Evolutionary conservation across 30 jellyfish, hydroid and myxozoan species (phyloP), one percentile per base, ranked within the genome.

Genomic region (Morbakka virulenta): DNA sequence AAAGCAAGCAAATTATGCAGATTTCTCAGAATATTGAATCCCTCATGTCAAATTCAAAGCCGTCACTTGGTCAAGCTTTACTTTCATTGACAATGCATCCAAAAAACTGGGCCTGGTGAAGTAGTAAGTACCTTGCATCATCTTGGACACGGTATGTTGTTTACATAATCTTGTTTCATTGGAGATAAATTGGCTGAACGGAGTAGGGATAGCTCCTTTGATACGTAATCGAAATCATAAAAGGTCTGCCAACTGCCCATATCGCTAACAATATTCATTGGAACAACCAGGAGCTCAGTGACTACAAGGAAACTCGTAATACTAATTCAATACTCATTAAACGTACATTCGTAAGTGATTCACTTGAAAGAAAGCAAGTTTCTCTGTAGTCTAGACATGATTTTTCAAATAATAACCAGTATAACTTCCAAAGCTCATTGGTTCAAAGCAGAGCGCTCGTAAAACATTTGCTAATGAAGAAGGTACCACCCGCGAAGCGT

Each of bases 101-200:
- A 62, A n/a, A 53, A 74, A 74, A 52, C 77, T 74, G 86, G 86
- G 35, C 62, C 86, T 74, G 31, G 86, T 74, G 86, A 51, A 51
- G 88, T 77, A 62, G 88, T 77, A 62, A 77, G 28, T 64, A 47
- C 80, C n/a, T n/a, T n/a, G n/a, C n/a, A n/a, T n/a, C n/a, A n/a
- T n/a, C n/a, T n/a, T n/a, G n/a, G n/a, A n/a, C 57, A 77, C 47
- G 82, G 82, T 33, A 77, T 77, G 49, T 53, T 79, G 81, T 76
- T 22, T 61, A 62, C 87, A 62, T 80, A 62, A 36, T 28, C 88
- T 63, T 72, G 41, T 32, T 77, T 77, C 82, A 77, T 62, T 63
- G 88, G 64, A 77, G 62, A 77, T 11, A 64, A 25, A 57, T 53
- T 68, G 79, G 87, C 87, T 32, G 76, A 72, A 50, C 52, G 74